These are phyloP conservation scores for Limnephilus lunatus DNA, from an alignment of 2,888 invertebrate genomes.

Conservation along the genomic window DNA sequence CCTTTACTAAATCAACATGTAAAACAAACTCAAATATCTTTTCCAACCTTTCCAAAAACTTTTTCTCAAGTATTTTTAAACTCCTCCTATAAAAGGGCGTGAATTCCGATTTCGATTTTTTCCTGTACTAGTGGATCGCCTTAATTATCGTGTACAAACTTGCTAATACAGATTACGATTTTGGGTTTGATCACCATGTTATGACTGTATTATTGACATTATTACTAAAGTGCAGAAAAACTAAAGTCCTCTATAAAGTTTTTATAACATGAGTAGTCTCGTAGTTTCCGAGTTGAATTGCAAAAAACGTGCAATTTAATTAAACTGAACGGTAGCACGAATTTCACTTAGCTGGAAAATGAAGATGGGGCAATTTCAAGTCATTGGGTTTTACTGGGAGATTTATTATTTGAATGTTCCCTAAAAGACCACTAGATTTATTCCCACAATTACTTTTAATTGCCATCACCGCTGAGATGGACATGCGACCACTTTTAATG, in stretches of 20 bases:
- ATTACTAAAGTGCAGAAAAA: neutral
- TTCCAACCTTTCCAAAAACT: too few relatives aligned
- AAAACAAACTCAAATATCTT: too few relatives aligned
- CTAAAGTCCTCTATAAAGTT: neutral
- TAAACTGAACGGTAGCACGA: slow-evolving; percentile 37
- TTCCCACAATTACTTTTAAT: slow-evolving; percentile 7
- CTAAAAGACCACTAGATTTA: neutral
- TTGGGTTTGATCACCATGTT: neutral
- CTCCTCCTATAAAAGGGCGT: too few relatives aligned
- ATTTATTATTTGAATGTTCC: slow-evolving; percentile 38
- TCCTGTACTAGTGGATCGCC: too few relatives aligned
- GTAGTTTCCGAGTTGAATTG: slow-evolving; percentile 33
- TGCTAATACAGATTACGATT: neutral
- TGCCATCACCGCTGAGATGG: slow-evolving; percentile 12
- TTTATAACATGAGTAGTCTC: neutral
- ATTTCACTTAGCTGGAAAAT: slow-evolving; percentile 47
- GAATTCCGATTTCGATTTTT: too few relatives aligned
- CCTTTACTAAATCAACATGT: too few relatives aligned
- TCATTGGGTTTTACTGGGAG: slow-evolving; percentile 32
- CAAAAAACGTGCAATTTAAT: slow-evolving; percentile 44
- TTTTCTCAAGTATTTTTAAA: too few relatives aligned
- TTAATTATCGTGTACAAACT: neutral
- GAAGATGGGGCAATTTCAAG: slow-evolving; percentile 50
- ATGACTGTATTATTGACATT: too few relatives aligned
- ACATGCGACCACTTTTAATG: slow-evolving; percentile 1